Conservation (phyloP, 2,113 vertebrate species). For the Laterallus jamaicensis region DNA sequence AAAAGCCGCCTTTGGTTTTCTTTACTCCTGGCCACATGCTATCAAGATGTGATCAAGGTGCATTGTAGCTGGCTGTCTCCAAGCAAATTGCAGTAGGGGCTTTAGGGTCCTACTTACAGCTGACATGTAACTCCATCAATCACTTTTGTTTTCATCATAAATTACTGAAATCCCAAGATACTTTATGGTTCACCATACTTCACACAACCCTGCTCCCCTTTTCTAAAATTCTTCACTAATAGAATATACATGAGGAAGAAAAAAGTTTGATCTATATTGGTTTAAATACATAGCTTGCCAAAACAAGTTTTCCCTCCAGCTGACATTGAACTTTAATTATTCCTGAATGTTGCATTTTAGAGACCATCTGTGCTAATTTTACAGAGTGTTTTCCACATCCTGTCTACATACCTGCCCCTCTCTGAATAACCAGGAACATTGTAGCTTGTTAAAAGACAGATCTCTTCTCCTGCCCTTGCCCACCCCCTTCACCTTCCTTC, state of each 20-base stretch:
- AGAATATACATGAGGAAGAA: slow-evolving; percentile 12
- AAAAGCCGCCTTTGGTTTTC: neutral
- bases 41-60: slow-evolving; percentile 56
- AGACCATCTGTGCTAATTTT: neutral
- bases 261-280: slow-evolving; percentile 17
- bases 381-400: neutral
- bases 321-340: slow-evolving; percentile 37
- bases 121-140: slow-evolving; percentile 47
- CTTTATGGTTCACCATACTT: slow-evolving; percentile 41
- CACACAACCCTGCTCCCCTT: neutral
- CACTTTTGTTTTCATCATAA: slow-evolving; percentile 49
- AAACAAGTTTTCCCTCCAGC: slow-evolving; percentile 23
- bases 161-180: slow-evolving; percentile 11
- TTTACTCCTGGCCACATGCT: slow-evolving; percentile 6
- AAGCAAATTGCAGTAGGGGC: slow-evolving; percentile 28
- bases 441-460: accelerated
- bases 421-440: neutral
- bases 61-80: slow-evolving; percentile 27
- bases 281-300: slow-evolving; percentile 43
- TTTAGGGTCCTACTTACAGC: slow-evolving; percentile 16
- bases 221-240: slow-evolving; percentile 16
- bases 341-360: slow-evolving; percentile 8
- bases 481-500: neutral
- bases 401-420: neutral
- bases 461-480: neutral